Evolutionary conservation across 2,888 invertebrate genomes (phyloP).

Genomic region (Ophonus ardosiacus): DNA sequence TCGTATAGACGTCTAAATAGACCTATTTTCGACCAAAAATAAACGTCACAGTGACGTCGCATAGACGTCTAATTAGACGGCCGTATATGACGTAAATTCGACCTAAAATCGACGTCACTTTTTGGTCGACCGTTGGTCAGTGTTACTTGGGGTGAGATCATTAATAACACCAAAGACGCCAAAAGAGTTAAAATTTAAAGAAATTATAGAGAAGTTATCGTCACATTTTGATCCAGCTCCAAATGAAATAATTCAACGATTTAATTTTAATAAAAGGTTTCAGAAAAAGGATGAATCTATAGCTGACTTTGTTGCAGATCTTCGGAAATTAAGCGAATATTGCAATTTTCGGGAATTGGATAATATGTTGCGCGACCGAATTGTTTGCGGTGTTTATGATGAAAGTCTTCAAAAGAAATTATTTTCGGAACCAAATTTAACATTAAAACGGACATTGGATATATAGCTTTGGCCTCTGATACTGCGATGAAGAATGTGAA

Average conservation of each 20-base stretch:
- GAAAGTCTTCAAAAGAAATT: not conserved
- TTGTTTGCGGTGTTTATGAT: not conserved
- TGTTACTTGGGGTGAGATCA: too few relatives aligned
- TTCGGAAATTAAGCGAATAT: conserved; percentile 19
- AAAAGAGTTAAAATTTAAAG: too few relatives aligned
- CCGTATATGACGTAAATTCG: too few relatives aligned
- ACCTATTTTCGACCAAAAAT: too few relatives aligned
- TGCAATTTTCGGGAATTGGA: conserved; percentile 22
- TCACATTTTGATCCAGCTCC: not conserved
- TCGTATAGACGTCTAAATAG: too few relatives aligned
- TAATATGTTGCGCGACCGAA: conserved; percentile 9
- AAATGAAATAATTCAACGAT: not conserved
- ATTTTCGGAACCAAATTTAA: not conserved
- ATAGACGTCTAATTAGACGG: too few relatives aligned
- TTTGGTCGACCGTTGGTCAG: too few relatives aligned
- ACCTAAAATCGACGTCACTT: too few relatives aligned
- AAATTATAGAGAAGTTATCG: not conserved
- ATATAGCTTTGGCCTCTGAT: not conserved
- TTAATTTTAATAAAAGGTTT: conserved; percentile 12
- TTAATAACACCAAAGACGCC: too few relatives aligned
- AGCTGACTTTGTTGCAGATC: conserved; percentile 30
- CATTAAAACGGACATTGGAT: not conserved
- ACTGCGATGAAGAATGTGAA: not conserved
- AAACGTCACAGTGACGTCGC: too few relatives aligned
- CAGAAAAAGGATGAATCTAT: conserved; percentile 17